Evolutionary conservation across 2,888 invertebrate species (phyloP).

Genomic region (Agrotis segetum): DNA sequence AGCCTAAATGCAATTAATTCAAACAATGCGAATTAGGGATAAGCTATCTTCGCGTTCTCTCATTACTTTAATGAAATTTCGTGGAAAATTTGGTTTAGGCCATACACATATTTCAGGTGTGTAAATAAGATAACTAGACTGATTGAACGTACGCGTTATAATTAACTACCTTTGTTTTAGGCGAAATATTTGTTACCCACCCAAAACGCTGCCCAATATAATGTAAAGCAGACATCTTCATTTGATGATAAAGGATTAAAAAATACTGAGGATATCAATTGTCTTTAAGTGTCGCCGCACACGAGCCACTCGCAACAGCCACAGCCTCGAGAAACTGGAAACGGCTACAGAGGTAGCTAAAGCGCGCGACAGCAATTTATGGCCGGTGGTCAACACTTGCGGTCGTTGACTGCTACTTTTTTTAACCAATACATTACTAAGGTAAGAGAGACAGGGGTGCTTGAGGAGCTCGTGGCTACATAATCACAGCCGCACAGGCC

Average conservation of each 20-base stretch:
- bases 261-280: no score
- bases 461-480: no score
- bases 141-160: slow-evolving; percentile 20
- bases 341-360: no score
- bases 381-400: no score
- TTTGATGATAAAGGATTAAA: neutral
- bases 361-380: no score
- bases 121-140: slow-evolving; percentile 37
- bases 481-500: no score
- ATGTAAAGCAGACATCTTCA: neutral
- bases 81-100: slow-evolving; percentile 22
- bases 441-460: no score
- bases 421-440: no score
- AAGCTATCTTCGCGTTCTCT: slow-evolving; percentile 31
- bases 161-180: slow-evolving; percentile 11
- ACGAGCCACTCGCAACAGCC: no score
- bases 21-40: slow-evolving; percentile 41
- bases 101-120: neutral
- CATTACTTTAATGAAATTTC: slow-evolving; percentile 41
- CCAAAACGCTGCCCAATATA: neutral
- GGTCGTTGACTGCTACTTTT: no score
- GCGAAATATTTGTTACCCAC: slow-evolving; percentile 7
- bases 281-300: neutral
- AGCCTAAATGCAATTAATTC: slow-evolving; percentile 42
- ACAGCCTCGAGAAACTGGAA: no score